A percentile compares a stretch with the other conserved stretches of the same genome.
These are phyloP conservation scores for Coluber constrictor DNA, from an alignment of 2,797 vertebrate genomes.

Conservation along the genomic window DNA sequence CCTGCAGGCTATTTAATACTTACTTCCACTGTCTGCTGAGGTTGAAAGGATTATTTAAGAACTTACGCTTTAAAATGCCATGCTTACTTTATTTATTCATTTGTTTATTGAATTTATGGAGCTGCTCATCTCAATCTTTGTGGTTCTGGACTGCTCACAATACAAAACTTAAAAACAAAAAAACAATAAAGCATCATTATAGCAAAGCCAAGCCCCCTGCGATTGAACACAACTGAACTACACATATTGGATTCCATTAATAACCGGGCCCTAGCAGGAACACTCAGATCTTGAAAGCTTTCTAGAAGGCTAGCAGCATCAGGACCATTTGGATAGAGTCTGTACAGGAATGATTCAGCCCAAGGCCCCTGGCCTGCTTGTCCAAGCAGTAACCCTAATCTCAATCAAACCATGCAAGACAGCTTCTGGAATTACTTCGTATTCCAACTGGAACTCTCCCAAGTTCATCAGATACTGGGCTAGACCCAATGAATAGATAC, in stretches of 20 bases:
- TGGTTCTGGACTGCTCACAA: background rate
- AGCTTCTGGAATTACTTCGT: background rate
- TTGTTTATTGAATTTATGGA: background rate
- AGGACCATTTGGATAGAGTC: background rate
- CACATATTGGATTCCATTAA: background rate
- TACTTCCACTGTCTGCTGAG: background rate
- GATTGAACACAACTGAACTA: background rate
- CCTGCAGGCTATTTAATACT: slow-evolving; percentile 23
- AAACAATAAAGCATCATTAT: background rate
- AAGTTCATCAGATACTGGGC: background rate
- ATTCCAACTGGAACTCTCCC: background rate
- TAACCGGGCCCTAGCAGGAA: background rate
- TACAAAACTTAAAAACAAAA: background rate
- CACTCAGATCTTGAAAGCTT: background rate
- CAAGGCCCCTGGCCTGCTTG: background rate
- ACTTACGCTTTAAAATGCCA: background rate
- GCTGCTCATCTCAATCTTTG: background rate
- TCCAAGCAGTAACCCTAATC: background rate
- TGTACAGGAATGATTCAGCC: background rate
- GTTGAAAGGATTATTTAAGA: background rate
- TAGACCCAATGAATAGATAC: background rate
- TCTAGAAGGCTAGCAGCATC: background rate
- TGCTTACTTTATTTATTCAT: background rate
- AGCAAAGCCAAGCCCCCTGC: background rate
- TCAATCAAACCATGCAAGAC: background rate